Base-by-base conservation (phyloP, 2,888 invertebrate species). In the Sphinx pinastri region DNA sequence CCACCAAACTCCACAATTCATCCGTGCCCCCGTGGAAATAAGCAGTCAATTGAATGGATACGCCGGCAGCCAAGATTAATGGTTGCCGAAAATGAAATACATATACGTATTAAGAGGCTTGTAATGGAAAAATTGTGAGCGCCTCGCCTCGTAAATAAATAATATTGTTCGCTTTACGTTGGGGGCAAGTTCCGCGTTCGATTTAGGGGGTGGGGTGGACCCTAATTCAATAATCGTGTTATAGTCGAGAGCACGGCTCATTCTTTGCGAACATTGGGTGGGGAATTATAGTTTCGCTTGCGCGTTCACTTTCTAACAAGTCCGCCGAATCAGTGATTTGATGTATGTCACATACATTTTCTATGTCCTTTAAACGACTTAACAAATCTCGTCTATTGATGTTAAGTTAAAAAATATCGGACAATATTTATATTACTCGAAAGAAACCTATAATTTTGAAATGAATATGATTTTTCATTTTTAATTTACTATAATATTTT, bases 1-100 rank as follows among this genome's bases (percentile, higher is more conserved):
- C 79, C 81, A 78, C 79, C 74, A 74, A 81, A 83, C 77, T 82
- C 82, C 79, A 84, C 84, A 84, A 85, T 81, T 81, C 79, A 84
- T 77, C 79, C 79, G 71, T 69, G 73, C 69, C 75, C 69, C 71
- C 72, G 81, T 82, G 80, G 79, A 82, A 84, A 85, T 84, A 84
- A 84, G 81, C 84, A 84, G 80, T 78, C 84, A 83, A 86, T 85
- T 87, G 84, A 84, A 85, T 85, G 81, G 84, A 79, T 81, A 77
- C 81, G 76, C 80, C 77, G 82, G 80, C 80, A 81, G 78, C 79
- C 79, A 85, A 87, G 87, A 88, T 88, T 88, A 87, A 89, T 89
- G 86, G 85, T 82, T 75, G 79, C 77, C 79, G 78, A 83, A 85
- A 79, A 81, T 81, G 75, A 76, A 77, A 78, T 78, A 78, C 77